A percentile compares a stretch with the other conserved stretches of the same genome.
Conservation (phyloP, 2,113 vertebrate genomes). For the Trochalopteron elliotii region DNA sequence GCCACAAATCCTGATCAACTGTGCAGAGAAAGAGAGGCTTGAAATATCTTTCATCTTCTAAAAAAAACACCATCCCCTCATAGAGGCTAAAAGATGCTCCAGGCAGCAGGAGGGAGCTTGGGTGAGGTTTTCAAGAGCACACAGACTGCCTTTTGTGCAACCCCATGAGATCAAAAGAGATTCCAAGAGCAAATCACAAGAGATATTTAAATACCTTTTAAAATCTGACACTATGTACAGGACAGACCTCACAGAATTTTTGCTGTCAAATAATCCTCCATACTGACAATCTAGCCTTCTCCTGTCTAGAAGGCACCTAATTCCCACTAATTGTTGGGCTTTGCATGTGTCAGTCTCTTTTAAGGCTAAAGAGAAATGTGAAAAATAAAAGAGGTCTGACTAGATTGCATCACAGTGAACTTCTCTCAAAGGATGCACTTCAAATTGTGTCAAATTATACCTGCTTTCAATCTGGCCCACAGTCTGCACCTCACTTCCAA, state of each 20-base stretch:
- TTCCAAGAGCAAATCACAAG: not conserved
- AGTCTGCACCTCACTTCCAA: not conserved
- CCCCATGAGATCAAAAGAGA: not conserved
- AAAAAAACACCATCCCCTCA: not conserved
- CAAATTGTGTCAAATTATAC: not conserved
- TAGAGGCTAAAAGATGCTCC: not conserved
- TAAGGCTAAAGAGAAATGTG: not conserved
- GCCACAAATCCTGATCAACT: not conserved
- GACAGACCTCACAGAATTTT: not conserved
- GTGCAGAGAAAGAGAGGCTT: not conserved
- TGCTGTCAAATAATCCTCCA: not conserved
- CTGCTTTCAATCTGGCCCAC: not conserved
- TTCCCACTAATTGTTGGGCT: not conserved
- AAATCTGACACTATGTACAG: not conserved
- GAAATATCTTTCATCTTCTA: not conserved
- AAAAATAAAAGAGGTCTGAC: not conserved
- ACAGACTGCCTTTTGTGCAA: not conserved
- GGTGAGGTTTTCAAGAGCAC: not conserved
- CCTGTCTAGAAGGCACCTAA: not conserved
- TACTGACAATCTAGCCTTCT: not conserved
- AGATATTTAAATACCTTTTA: not conserved
- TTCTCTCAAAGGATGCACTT: not conserved
- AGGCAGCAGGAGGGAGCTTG: not conserved
- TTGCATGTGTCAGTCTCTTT: not conserved
- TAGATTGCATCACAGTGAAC: not conserved